These are phyloP conservation scores for Noctua janthina DNA, from an alignment of 2,888 invertebrate species.

Conservation along the genomic window DNA sequence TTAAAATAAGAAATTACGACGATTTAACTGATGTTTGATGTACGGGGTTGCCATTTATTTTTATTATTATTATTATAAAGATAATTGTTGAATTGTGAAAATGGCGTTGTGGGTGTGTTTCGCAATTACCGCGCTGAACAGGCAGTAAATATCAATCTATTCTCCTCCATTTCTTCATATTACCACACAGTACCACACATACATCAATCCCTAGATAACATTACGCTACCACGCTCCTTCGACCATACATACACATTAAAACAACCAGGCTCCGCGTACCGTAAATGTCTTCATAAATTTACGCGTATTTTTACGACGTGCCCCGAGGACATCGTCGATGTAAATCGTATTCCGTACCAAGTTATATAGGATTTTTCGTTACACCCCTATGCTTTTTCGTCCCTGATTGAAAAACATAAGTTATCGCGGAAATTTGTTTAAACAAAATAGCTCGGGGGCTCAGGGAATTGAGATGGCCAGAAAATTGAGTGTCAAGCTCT, in stretches of 20 bases:
- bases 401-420: slow-evolving; percentile 63
- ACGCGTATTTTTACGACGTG: slow-evolving; percentile 59
- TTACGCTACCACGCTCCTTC: slow-evolving; percentile 15
- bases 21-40: too few relatives aligned
- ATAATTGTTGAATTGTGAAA: neutral
- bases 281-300: slow-evolving; percentile 65
- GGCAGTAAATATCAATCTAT: slow-evolving; percentile 20
- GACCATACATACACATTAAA: slow-evolving; percentile 41
- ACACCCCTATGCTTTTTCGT: slow-evolving; percentile 42
- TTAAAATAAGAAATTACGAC: too few relatives aligned
- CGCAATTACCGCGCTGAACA: neutral
- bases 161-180: slow-evolving; percentile 11
- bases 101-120: neutral
- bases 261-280: slow-evolving; percentile 38
- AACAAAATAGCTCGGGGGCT: slow-evolving; percentile 46
- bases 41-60: too few relatives aligned
- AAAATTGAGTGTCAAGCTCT: slow-evolving; percentile 51
- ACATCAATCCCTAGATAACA: slow-evolving; percentile 25
- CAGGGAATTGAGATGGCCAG: slow-evolving; percentile 23
- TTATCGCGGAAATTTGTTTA: slow-evolving; percentile 37
- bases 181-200: slow-evolving; percentile 14
- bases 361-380: slow-evolving; percentile 65
- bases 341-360: slow-evolving; percentile 58
- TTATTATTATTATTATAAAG: too few relatives aligned
- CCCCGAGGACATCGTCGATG: slow-evolving; percentile 48